These are phyloP conservation scores for Campoplex capitator DNA, from an alignment of 2,888 invertebrate genomes.

Conservation along the genomic window DNA sequence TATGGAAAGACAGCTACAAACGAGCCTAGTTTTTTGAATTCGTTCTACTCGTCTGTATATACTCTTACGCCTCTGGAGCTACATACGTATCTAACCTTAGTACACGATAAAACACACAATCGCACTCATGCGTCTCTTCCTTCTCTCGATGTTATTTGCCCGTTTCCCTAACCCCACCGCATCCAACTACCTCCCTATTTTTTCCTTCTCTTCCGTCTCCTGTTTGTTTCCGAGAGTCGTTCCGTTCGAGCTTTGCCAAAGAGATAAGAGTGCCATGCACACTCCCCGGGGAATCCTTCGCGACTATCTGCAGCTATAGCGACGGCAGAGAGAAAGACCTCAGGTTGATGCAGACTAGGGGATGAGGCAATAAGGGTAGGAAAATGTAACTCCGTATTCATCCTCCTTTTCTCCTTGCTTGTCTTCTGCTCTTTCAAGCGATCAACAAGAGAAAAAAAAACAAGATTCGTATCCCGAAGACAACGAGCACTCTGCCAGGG, in stretches of 20 bases:
- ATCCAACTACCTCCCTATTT: slow-evolving; percentile 16
- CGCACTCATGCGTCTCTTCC: slow-evolving; percentile 22
- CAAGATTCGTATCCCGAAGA: slow-evolving; percentile 51
- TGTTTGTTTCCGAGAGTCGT: slow-evolving; percentile 60
- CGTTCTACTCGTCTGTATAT: slow-evolving; percentile 61
- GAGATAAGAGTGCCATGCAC: slow-evolving; percentile 64
- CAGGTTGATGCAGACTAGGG: slow-evolving; percentile 31
- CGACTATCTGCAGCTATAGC: slow-evolving; percentile 58
- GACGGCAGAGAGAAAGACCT: slow-evolving; percentile 31
- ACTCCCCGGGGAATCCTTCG: slow-evolving; percentile 60
- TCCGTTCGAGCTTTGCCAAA: slow-evolving; percentile 48
- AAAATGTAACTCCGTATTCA: slow-evolving; percentile 28
- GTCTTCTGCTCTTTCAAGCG: slow-evolving; percentile 33
- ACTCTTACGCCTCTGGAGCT: slow-evolving; percentile 13
- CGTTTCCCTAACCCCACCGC: slow-evolving; percentile 52
- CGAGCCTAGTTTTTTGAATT: slow-evolving; percentile 69
- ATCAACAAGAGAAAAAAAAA: slow-evolving; percentile 56
- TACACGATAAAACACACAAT: slow-evolving; percentile 4
- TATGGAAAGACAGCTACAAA: slow-evolving; percentile 75
- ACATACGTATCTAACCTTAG: slow-evolving; percentile 3
- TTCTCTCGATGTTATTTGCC: slow-evolving; percentile 52
- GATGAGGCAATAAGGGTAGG: slow-evolving; percentile 47
- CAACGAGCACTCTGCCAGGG: slow-evolving; percentile 55
- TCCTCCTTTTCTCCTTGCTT: slow-evolving; percentile 24
- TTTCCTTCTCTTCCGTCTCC: slow-evolving; percentile 31